Percentiles rank a stretch among this genome's conserved stretches.
Evolutionary conservation across 1,140 invertebrate species (phyloP).

Genomic region (Anastrepha obliqua): DNA sequence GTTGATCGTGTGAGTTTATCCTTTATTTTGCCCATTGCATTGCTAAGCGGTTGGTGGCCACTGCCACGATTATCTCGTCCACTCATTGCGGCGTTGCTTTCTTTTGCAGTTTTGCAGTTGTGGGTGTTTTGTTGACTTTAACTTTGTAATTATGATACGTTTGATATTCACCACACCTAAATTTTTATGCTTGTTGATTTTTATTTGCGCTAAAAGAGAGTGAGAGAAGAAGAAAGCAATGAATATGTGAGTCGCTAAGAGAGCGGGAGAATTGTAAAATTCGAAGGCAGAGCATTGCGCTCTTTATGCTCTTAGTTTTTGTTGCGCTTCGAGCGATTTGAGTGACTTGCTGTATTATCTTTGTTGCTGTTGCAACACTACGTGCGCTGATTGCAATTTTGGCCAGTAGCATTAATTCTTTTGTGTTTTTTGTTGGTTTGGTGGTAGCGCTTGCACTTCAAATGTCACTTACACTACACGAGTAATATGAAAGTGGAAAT

Average conservation of each 20-base stretch:
- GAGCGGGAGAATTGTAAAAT: not conserved
- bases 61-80: constrained; percentile 71
- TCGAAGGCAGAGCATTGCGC: not conserved
- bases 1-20: constrained; percentile 68
- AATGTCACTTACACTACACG: not conserved
- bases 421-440: not conserved
- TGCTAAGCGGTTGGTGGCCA: constrained; percentile 69
- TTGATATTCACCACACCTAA: constrained; percentile 53
- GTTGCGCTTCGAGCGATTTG: too few relatives aligned
- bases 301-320: not conserved
- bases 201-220: constrained; percentile 24
- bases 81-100: constrained; percentile 64
- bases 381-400: constrained; percentile 1
- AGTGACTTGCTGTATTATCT: not conserved
- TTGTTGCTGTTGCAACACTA: not conserved
- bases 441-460: constrained; percentile 6
- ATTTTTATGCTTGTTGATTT: constrained; percentile 23
- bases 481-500: not conserved
- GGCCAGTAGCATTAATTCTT: not conserved
- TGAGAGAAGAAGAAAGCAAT: not conserved
- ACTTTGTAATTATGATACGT: constrained; percentile 5
- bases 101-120: not conserved
- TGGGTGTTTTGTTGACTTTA: not conserved
- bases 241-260: not conserved
- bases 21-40: constrained; percentile 73